Percentiles rank a stretch among this genome's conserved stretches.
Evolutionary conservation across 2,888 invertebrate genomes (phyloP).

Genomic region (Invenusta paracnida): DNA sequence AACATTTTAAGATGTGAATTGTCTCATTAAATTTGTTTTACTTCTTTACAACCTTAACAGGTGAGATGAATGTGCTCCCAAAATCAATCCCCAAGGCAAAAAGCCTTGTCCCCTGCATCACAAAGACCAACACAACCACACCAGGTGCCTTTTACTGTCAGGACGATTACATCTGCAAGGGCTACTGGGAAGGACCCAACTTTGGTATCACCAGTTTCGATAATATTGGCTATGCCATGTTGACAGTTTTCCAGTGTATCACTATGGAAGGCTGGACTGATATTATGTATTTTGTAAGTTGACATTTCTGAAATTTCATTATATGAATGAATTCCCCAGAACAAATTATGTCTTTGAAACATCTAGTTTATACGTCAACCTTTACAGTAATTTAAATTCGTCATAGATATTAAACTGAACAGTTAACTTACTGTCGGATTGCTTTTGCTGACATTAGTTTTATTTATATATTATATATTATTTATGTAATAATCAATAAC

Average conservation of each 20-base stretch:
- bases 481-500: too few relatives aligned
- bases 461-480: too few relatives aligned
- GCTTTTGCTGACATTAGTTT: too few relatives aligned
- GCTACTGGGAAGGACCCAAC: slow-evolving; percentile 65
- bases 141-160: slow-evolving; percentile 50
- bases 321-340: not conserved
- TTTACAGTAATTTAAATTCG: too few relatives aligned
- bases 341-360: not conserved
- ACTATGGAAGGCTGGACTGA: slow-evolving; percentile 99
- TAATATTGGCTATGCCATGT: slow-evolving; percentile 99
- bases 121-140: slow-evolving; percentile 31
- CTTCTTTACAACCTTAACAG: slow-evolving; percentile 2
- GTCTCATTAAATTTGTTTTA: too few relatives aligned
- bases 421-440: too few relatives aligned
- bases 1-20: too few relatives aligned
- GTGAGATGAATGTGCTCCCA: slow-evolving; percentile 38
- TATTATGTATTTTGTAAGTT: slow-evolving; percentile 97
- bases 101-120: slow-evolving; percentile 41
- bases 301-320: too few relatives aligned
- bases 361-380: not conserved
- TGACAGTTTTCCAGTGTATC: slow-evolving; percentile 99
- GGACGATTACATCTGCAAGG: slow-evolving; percentile 51
- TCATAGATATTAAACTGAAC: too few relatives aligned
- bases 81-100: slow-evolving; percentile 30
- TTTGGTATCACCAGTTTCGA: slow-evolving; percentile 98